Conservation (phyloP, 2,888 invertebrate genomes). For the Cheilosia vulpina region DNA sequence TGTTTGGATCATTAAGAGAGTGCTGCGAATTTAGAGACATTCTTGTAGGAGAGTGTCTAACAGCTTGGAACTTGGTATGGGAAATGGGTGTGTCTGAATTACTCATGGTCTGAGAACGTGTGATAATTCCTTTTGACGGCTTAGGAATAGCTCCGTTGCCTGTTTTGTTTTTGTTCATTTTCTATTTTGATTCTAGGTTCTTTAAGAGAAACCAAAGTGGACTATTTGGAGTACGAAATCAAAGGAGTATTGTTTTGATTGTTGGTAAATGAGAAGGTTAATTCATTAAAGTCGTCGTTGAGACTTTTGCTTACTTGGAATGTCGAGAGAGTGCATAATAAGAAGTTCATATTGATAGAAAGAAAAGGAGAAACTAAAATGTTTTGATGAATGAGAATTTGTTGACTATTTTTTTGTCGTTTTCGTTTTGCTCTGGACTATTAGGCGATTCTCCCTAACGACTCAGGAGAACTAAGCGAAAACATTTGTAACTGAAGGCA, state of each 20-base stretch:
- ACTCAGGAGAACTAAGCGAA: background rate
- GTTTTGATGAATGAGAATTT: background rate
- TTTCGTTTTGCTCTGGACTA: background rate
- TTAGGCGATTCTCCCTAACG: background rate
- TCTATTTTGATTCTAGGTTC: background rate
- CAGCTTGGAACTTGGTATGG: background rate
- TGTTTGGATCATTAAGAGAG: background rate
- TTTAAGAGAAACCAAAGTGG: background rate
- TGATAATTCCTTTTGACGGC: background rate
- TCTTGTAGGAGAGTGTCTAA: background rate
- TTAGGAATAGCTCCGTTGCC: background rate
- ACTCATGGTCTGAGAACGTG: background rate
- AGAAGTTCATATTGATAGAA: background rate
- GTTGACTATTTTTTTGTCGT: background rate
- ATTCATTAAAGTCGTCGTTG: background rate
- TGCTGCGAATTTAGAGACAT: background rate
- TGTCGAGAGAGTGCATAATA: background rate
- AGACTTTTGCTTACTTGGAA: background rate
- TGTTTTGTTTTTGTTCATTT: background rate
- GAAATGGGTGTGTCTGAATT: background rate
- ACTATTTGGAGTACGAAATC: background rate
- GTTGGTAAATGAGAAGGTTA: background rate
- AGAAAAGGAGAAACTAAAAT: background rate
- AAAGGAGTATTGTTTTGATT: background rate
- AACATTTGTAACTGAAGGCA: background rate